Conservation (phyloP, 2,113 vertebrate species). For the Dissostichus mawsoni region DNA sequence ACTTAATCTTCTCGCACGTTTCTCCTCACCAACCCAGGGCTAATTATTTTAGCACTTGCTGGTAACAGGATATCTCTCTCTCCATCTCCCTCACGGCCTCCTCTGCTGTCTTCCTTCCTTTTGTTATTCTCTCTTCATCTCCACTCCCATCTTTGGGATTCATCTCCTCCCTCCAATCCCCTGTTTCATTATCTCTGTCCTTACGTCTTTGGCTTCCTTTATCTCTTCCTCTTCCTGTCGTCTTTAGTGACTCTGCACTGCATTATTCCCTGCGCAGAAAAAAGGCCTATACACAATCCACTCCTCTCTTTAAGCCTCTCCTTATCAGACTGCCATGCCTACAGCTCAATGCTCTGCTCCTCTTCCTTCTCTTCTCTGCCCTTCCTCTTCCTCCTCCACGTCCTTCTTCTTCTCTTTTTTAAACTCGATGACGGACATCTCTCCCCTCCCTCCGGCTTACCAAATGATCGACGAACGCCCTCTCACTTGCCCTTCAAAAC, state of each 20-base stretch:
- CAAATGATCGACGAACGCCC: conserved; percentile 48
- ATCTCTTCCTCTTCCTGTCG: conserved; percentile 59
- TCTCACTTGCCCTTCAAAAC: conserved; percentile 66
- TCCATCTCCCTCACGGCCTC: conserved; percentile 14
- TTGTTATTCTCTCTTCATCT: conserved; percentile 52
- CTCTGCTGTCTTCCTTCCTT: conserved; percentile 22
- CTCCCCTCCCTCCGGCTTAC: conserved; percentile 31
- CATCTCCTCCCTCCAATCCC: conserved; percentile 42
- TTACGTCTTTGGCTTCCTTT: conserved; percentile 56
- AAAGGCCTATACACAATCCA: conserved; percentile 72
- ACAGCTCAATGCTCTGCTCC: conserved; percentile 69
- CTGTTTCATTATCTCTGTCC: conserved; percentile 42
- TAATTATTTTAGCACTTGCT: conserved; percentile 72
- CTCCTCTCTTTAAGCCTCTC: conserved; percentile 70
- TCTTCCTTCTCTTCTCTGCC: conserved; percentile 39
- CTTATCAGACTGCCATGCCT: conserved; percentile 76
- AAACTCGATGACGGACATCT: conserved; percentile 57
- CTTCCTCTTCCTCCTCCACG: conserved; percentile 32
- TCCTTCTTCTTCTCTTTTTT: conserved; percentile 36
- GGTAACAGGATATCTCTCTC: conserved; percentile 62
- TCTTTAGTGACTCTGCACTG: conserved; percentile 40
- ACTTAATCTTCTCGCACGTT: conserved; percentile 59
- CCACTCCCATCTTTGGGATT: conserved; percentile 49
- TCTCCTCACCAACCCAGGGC: conserved; percentile 48
- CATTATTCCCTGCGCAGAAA: conserved; percentile 56